These are phyloP conservation scores for Oedothorax gibbosus DNA, from an alignment of 1,140 invertebrate genomes.

Conservation along the genomic window DNA sequence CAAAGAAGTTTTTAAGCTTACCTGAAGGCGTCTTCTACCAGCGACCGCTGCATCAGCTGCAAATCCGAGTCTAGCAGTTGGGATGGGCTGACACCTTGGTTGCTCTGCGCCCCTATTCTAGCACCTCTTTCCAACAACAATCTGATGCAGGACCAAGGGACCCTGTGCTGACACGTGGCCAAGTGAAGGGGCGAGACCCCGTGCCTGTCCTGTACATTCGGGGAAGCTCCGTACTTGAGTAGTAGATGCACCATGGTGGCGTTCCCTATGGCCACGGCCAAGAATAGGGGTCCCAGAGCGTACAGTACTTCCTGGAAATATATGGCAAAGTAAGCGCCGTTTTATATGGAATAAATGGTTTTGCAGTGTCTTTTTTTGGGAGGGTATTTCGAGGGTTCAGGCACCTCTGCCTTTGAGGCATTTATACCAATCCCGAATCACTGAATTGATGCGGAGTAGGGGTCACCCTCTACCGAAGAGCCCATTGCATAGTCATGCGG, in stretches of 20 bases:
- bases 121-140: slow-evolving; percentile 69
- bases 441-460: too few species aligned
- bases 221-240: slow-evolving; percentile 72
- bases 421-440: too few species aligned
- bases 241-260: slow-evolving; percentile 71
- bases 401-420: not conserved
- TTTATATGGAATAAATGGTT: slow-evolving; percentile 62
- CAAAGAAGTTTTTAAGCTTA: too few species aligned
- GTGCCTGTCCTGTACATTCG: slow-evolving; percentile 70
- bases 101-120: slow-evolving; percentile 70
- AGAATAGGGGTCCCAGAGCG: slow-evolving; percentile 72
- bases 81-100: slow-evolving; percentile 68
- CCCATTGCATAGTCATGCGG: too few species aligned
- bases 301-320: slow-evolving; percentile 72
- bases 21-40: slow-evolving; percentile 65
- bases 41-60: slow-evolving; percentile 69
- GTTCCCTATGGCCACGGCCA: slow-evolving; percentile 72
- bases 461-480: too few species aligned
- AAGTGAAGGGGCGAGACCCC: slow-evolving; percentile 74
- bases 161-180: slow-evolving; percentile 70
- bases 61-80: slow-evolving; percentile 66
- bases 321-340: slow-evolving; percentile 57
- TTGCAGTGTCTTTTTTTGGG: not conserved
- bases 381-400: not conserved
- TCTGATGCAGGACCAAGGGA: slow-evolving; percentile 72